Evolutionary conservation across 2,113 vertebrate genomes (phyloP).

Genomic region (Eulacestoma nigropectus): DNA sequence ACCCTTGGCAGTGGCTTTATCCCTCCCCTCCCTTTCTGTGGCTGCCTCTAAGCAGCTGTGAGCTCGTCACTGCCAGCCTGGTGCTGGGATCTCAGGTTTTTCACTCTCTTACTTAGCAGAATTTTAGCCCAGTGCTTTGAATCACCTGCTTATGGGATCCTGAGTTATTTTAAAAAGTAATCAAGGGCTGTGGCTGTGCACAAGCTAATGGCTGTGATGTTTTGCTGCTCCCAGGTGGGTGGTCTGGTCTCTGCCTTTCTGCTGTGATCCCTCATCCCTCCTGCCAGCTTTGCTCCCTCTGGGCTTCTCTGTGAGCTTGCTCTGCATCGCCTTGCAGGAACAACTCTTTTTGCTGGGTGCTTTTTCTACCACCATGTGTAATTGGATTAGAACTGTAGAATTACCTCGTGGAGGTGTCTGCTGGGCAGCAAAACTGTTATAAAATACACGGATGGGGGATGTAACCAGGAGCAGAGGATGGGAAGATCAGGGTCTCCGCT

Average conservation of each 20-base stretch:
- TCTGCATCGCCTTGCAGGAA: neutral
- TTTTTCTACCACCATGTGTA: neutral
- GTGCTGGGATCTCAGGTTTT: neutral
- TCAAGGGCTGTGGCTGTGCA: neutral
- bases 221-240: neutral
- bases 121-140: neutral
- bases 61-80: accelerated
- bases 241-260: neutral
- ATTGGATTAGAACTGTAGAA: neutral
- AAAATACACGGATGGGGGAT: neutral
- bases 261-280: neutral
- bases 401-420: neutral
- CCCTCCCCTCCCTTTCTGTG: neutral
- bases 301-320: neutral
- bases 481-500: neutral
- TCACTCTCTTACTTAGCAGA: neutral
- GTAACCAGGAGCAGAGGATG: neutral
- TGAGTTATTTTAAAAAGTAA: neutral
- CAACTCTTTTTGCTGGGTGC: neutral
- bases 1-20: neutral
- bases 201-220: neutral
- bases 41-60: neutral
- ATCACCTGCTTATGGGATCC: neutral
- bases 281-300: neutral
- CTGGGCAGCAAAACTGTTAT: neutral